phyloP scores from a whole-genome alignment of 2,888 invertebrate species.

The Gymnosoma rotundatum region DNA sequence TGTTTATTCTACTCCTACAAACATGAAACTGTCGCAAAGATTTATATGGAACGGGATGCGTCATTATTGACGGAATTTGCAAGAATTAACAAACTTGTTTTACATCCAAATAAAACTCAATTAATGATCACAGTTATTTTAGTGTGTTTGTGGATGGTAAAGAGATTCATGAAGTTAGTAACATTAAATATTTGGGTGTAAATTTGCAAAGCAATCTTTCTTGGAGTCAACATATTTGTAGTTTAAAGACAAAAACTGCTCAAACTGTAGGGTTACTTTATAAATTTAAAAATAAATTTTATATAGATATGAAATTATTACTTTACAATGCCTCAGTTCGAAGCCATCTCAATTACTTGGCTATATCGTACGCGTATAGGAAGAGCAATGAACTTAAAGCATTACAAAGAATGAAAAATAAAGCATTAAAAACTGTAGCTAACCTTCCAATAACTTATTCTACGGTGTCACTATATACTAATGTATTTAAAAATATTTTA shows the following conservation, averaged over 20 bases:
- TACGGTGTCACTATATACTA: too few species aligned
- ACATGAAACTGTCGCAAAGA: too few species aligned
- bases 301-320: neutral
- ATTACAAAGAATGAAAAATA: neutral
- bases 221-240: neutral
- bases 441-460: too few species aligned
- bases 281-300: neutral
- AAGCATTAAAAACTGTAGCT: neutral
- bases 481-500: too few species aligned
- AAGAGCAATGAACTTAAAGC: neutral
- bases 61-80: neutral
- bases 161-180: neutral
- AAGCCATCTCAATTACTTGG: neutral
- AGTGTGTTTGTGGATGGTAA: neutral
- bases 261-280: neutral
- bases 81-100: neutral
- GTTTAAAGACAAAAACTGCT: neutral
- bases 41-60: neutral
- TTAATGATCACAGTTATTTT: neutral
- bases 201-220: neutral
- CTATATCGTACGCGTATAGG: neutral
- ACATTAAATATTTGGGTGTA: neutral
- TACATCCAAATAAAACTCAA: neutral
- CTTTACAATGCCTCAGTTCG: neutral
- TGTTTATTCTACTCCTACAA: neutral